Evolutionary conservation across 2,888 invertebrate genomes (phyloP), one percentile per base, ranked within the genome.

Genomic region (Gymnocheta viridis): DNA sequence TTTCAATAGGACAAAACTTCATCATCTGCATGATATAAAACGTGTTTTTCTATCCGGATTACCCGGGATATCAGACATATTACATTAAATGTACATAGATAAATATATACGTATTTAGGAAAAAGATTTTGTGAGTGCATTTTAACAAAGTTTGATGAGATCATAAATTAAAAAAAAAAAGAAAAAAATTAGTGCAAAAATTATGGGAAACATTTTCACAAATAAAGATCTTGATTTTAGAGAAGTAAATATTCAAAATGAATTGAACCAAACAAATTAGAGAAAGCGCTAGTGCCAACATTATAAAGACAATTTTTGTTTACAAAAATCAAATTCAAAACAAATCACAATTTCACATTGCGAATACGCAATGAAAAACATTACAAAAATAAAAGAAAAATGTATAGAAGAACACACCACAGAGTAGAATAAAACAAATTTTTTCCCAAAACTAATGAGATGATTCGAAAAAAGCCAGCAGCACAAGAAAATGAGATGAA

Each of bases 341-440:
- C 14, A 72, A 70, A 66, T n/a, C 2, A 29, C 22, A 64, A 70
- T 47, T 47, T 12, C 0, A 38, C 72, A 49, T 44, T 47, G 41
- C 27, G 66, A 66, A 79, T 74, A 85, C 82, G 82, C 85, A 82
- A 64, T 72, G 82, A 82, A 85, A 85, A 85, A 85, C 79, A 82
- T 67, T 66, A 6, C 17, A 56, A 58, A 72, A 77, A 38, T 64
- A 54, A 72, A 85, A 22, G 27, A 22, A 58, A 81, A 70, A 24
- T 22, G 6, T 12, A 24, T 12, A 10, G 22, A 41, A 58, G n/a
- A n/a, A n/a, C n/a, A n/a, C n/a, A 76, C 56, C 19, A 54, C 24
- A 56, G 17, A 67, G 6, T 12, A 51, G 12, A 35, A n/a, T n/a
- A n/a, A n/a, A n/a, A n/a, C n/a, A 32, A 70, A 41, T 29, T 22